phyloP scores from a whole-genome alignment of 2,888 invertebrate genomes.

The Drosophila hamatofila region DNA sequence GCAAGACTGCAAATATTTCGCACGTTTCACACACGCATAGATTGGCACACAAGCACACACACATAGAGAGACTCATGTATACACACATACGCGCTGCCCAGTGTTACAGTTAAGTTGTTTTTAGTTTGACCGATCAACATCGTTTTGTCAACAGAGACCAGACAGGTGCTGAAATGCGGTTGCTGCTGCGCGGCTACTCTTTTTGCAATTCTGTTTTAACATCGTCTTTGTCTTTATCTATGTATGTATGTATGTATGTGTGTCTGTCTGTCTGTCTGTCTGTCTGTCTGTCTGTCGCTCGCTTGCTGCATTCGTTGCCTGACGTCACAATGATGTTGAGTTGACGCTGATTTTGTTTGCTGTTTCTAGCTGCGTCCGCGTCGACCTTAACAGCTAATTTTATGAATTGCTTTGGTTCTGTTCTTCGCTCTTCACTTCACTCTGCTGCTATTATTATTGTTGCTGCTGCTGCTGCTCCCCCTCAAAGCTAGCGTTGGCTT shows the following conservation, averaged over 20 bases:
- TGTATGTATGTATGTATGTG: slow-evolving; percentile 1
- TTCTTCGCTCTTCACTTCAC: background rate
- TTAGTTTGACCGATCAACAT: slow-evolving; percentile 49
- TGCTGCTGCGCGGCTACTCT: slow-evolving; percentile 25
- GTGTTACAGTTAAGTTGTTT: slow-evolving; percentile 62
- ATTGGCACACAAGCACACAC: slow-evolving; percentile 8
- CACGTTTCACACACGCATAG: slow-evolving; percentile 59
- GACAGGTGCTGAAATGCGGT: slow-evolving; percentile 64
- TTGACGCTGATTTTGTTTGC: slow-evolving; percentile 35
- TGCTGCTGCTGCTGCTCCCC: background rate
- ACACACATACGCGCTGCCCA: slow-evolving; percentile 20
- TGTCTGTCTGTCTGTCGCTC: slow-evolving; percentile 10
- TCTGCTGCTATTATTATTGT: background rate
- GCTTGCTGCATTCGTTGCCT: slow-evolving; percentile 28
- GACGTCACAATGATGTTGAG: slow-evolving; percentile 38
- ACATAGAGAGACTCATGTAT: background rate
- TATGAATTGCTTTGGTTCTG: slow-evolving; percentile 44
- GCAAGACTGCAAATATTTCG: slow-evolving; percentile 67
- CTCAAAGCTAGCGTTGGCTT: slow-evolving; percentile 14
- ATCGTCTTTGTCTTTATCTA: slow-evolving; percentile 10
- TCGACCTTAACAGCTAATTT: slow-evolving; percentile 61
- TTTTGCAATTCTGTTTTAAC: background rate
- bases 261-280: slow-evolving; percentile 1
- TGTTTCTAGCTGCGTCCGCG: slow-evolving; percentile 35
- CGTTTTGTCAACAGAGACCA: slow-evolving; percentile 53